Evolutionary conservation across 2,888 invertebrate species (phyloP).

Genomic region (Fragum fragum): DNA sequence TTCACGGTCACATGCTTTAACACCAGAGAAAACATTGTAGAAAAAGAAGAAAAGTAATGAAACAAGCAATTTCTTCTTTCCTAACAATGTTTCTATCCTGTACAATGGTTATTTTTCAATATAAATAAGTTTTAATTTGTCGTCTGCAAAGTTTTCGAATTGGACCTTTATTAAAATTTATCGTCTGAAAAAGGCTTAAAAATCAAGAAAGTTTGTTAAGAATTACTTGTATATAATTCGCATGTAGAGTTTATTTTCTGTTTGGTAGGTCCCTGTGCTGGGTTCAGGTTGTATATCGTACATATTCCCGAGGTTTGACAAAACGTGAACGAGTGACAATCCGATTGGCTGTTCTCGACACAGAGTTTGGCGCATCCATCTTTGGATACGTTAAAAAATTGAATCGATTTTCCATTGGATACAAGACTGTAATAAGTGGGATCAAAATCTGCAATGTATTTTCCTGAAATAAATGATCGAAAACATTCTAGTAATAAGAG

Average conservation of each 20-base stretch:
- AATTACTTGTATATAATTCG: conserved; percentile 57
- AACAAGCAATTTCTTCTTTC: conserved; percentile 9
- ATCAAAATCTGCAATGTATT: conserved; percentile 69
- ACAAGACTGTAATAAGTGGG: conserved; percentile 49
- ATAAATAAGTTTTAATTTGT: too few species aligned
- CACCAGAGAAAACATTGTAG: too few species aligned
- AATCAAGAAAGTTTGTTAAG: too few species aligned
- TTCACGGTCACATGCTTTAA: too few species aligned
- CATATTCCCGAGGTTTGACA: conserved; percentile 63
- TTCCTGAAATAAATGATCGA: conserved; percentile 59
- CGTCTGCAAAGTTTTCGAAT: too few species aligned
- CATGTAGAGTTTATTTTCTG: conserved; percentile 39
- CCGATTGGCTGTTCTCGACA: conserved; percentile 58
- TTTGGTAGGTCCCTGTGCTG: conserved; percentile 33
- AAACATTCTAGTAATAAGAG: too few species aligned
- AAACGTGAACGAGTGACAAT: conserved; percentile 68
- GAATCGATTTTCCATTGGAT: conserved; percentile 33
- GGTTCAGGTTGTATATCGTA: conserved; percentile 40
- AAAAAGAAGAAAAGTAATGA: too few species aligned
- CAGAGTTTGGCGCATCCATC: conserved; percentile 74
- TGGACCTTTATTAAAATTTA: too few species aligned
- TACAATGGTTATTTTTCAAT: too few species aligned
- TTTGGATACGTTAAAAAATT: conserved; percentile 63
- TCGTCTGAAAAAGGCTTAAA: too few species aligned
- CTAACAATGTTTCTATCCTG: background rate